Evolutionary conservation across 2,888 invertebrate species (phyloP).

Genomic region (Ceratothoa steindachneri): DNA sequence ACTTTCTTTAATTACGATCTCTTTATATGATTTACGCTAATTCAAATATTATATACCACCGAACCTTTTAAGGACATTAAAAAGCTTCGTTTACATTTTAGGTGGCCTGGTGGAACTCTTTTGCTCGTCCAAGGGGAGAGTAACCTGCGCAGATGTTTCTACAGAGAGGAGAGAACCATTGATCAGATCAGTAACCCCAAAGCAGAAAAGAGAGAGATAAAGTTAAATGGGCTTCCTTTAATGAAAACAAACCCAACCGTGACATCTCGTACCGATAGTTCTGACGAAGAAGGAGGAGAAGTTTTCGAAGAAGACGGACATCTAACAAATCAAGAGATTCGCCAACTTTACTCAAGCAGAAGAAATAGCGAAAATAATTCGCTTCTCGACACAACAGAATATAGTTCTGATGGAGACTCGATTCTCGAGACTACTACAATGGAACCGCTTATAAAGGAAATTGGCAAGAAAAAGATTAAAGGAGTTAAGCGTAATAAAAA

Average conservation of each 20-base stretch:
- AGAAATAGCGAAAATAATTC: not conserved
- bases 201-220: conserved; percentile 17
- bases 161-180: conserved; percentile 31
- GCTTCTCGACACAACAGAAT: no score
- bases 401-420: not conserved
- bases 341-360: not conserved
- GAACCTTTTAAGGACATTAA: no score
- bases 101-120: conserved; percentile 65
- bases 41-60: no score
- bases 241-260: not conserved
- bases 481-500: not conserved
- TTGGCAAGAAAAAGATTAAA: not conserved
- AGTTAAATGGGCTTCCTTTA: not conserved
- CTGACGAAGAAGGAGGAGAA: conserved; percentile 21
- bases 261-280: not conserved
- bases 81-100: no score
- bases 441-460: not conserved
- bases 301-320: conserved; percentile 34
- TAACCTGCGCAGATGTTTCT: conserved; percentile 56
- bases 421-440: not conserved
- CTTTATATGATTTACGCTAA: no score
- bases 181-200: no score
- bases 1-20: no score
- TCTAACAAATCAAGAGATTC: not conserved
- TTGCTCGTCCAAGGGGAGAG: conserved; percentile 75